phyloP scores from a whole-genome alignment of 2,113 vertebrate species.

The Lophochroa leadbeateri region DNA sequence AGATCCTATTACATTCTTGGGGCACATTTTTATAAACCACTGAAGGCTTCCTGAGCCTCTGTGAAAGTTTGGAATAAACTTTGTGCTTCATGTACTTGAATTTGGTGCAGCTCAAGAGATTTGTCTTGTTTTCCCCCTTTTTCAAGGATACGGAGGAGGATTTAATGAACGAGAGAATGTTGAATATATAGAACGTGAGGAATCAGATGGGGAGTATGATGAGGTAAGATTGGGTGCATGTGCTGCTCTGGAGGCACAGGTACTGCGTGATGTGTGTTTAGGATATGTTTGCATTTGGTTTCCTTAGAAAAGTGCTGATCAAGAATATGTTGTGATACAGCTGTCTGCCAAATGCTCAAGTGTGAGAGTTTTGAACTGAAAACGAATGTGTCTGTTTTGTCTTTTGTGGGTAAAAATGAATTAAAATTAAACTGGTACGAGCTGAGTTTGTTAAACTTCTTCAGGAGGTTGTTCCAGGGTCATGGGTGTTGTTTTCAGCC shows the following conservation, averaged over 20 bases:
- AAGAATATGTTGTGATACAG: not conserved
- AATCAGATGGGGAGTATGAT: constrained; percentile 98
- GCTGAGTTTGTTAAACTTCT: fast-evolving
- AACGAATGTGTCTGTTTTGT: no score
- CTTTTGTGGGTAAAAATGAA: not conserved
- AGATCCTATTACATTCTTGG: fast-evolving
- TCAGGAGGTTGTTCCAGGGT: not conserved
- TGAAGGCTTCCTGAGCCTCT: not conserved
- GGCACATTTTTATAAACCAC: not conserved
- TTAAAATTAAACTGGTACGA: not conserved
- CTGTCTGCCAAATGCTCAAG: not conserved
- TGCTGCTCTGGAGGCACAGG: fast-evolving
- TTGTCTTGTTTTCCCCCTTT: not conserved
- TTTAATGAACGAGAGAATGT: constrained; percentile 98
- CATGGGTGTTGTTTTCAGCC: not conserved
- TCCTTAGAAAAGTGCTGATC: not conserved
- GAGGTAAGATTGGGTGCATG: constrained; percentile 76
- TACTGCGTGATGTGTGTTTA: no score
- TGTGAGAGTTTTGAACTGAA: not conserved
- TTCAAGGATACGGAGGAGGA: constrained; percentile 95
- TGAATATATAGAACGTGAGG: constrained; percentile 96
- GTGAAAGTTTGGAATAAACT: not conserved
- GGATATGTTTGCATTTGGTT: not conserved
- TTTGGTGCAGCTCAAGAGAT: not conserved
- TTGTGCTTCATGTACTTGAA: not conserved